Conservation (phyloP, 2,888 invertebrate genomes). For the Hedychridium roseum region DNA sequence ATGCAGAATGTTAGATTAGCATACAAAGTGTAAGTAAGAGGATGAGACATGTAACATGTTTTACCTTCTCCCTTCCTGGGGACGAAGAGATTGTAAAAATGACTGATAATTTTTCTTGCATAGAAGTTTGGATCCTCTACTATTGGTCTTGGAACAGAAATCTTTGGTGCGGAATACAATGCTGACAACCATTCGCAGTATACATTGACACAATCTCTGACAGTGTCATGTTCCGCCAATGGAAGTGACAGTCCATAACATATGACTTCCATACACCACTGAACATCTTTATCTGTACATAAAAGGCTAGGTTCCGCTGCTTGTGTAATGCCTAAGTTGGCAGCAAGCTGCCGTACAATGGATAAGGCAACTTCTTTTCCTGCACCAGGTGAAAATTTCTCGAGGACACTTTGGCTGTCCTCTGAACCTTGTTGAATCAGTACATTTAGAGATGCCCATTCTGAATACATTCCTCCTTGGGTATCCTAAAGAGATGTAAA, state of each 20-base stretch:
- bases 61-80: constrained; percentile 93
- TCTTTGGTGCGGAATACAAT: constrained; percentile 81
- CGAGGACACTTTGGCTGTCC: constrained; percentile 77
- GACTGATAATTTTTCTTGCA: constrained; percentile 87
- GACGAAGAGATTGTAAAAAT: constrained; percentile 93
- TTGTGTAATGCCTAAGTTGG: constrained; percentile 76
- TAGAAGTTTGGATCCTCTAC: constrained; percentile 90
- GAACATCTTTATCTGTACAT: constrained; percentile 84
- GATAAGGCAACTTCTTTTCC: constrained; percentile 84
- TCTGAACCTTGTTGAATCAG: constrained; percentile 72
- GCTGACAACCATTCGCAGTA: constrained; percentile 97
- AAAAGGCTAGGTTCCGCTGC: constrained; percentile 86
- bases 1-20: constrained; percentile 8
- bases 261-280: constrained; percentile 87
- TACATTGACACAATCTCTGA: constrained; percentile 94
- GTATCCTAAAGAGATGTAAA: constrained; percentile 63
- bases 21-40: constrained; percentile 6
- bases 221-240: constrained; percentile 89
- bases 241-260: constrained; percentile 92
- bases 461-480: constrained; percentile 82
- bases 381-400: constrained; percentile 76
- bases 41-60: constrained; percentile 7
- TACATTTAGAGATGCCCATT: constrained; percentile 80
- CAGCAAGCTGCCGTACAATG: constrained; percentile 80
- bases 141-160: constrained; percentile 89